Percentiles rank a stretch among this genome's conserved stretches.
Evolutionary conservation across 2,113 vertebrate species (phyloP).

Genomic region (Macaca mulatta): DNA sequence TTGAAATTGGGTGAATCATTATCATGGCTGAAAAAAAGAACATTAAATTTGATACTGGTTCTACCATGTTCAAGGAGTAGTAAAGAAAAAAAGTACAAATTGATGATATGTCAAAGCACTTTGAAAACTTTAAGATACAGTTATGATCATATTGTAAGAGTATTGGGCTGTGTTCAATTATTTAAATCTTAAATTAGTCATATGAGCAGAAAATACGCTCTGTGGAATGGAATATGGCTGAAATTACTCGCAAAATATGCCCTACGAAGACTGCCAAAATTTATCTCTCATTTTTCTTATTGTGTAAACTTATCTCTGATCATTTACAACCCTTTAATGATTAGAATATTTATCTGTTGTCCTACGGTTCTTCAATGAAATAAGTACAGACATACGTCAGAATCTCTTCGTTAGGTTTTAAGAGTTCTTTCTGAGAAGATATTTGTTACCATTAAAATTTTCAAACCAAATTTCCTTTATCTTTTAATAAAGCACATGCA

Average conservation of each 20-base stretch:
- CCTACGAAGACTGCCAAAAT: not conserved
- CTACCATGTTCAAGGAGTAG: not conserved
- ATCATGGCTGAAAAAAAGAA: not conserved
- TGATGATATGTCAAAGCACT: not conserved
- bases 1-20: not conserved
- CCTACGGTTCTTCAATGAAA: not conserved
- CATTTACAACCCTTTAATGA: not conserved
- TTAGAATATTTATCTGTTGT: not conserved
- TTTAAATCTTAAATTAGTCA: not conserved
- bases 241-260: not conserved
- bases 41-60: not conserved
- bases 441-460: not conserved
- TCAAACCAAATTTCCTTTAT: not conserved
- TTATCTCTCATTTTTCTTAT: not conserved
- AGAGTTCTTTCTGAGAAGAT: not conserved
- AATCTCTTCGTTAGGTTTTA: constrained; percentile 9
- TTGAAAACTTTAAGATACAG: not conserved
- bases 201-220: not conserved
- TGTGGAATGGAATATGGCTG: not conserved
- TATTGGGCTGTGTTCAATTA: not conserved
- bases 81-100: not conserved
- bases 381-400: not conserved
- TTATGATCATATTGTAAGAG: not conserved
- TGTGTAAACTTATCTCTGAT: not conserved
- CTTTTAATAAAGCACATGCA: not conserved